phyloP scores from a whole-genome alignment of 2,888 invertebrate species.

The Hedya salicella region DNA sequence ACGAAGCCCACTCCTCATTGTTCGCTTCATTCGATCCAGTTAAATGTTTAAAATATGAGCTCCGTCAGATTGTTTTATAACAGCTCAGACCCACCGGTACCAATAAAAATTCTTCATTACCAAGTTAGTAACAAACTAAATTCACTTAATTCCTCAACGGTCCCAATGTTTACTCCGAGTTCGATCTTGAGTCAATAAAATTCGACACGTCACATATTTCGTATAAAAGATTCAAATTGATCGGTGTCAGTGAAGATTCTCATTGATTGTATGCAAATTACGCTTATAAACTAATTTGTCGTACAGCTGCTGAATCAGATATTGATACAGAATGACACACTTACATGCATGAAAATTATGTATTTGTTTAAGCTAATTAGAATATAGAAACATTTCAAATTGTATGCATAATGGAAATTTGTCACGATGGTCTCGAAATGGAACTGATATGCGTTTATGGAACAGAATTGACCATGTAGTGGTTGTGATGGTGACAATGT shows the following conservation, averaged over 20 bases:
- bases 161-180: conserved; percentile 17
- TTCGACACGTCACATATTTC: conserved; percentile 23
- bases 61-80: conserved; percentile 60
- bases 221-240: conserved; percentile 3
- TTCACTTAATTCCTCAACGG: conserved; percentile 14
- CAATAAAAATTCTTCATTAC: conserved; percentile 61
- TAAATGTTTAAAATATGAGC: conserved; percentile 69
- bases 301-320: conserved; percentile 33
- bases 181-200: conserved; percentile 24
- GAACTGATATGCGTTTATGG: conserved; percentile 5
- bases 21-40: conserved; percentile 59
- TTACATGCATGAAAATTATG: conserved; percentile 46
- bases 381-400: neutral
- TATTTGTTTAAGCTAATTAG: conserved; percentile 22
- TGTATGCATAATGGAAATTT: neutral
- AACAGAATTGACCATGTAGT: conserved; percentile 22
- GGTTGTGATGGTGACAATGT: conserved; percentile 25
- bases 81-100: conserved; percentile 50
- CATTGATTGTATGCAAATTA: conserved; percentile 19
- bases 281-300: conserved; percentile 17
- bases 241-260: conserved; percentile 31
- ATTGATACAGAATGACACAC: conserved; percentile 39
- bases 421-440: neutral
- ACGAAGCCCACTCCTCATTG: conserved; percentile 67
- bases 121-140: conserved; percentile 51